Conservation (phyloP, 2,113 vertebrate genomes). For the Sceloporus undulatus region DNA sequence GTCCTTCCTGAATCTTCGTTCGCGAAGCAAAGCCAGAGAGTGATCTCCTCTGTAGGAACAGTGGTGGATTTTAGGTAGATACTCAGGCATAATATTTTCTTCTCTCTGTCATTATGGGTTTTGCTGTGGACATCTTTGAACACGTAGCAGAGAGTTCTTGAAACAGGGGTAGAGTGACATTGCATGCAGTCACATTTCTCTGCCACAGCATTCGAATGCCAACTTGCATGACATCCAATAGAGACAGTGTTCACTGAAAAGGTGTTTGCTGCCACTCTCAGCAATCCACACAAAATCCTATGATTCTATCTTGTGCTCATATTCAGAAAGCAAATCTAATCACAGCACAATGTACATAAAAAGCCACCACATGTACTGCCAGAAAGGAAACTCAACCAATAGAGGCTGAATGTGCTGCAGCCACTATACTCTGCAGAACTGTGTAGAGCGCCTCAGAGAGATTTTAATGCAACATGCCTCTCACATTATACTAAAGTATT, state of each 20-base stretch:
- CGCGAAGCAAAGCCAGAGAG: too few species aligned
- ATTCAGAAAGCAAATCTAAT: background rate
- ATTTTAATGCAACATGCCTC: conserved; percentile 54
- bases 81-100: too few species aligned
- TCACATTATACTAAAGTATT: conserved; percentile 52
- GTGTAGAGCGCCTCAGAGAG: conserved; percentile 59
- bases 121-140: too few species aligned
- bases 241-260: background rate
- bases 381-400: background rate
- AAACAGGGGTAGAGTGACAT: too few species aligned
- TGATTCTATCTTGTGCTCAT: background rate
- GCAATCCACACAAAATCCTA: too few species aligned
- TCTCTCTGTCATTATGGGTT: too few species aligned
- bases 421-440: background rate
- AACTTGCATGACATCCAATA: background rate
- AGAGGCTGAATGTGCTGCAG: background rate
- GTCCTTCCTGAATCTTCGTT: too few species aligned
- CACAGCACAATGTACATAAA: background rate
- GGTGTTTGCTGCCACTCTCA: too few species aligned
- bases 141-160: too few species aligned
- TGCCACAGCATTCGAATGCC: background rate
- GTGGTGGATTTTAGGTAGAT: too few species aligned
- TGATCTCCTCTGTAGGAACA: too few species aligned
- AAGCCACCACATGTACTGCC: background rate
- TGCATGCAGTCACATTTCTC: too few species aligned